Evolutionary conservation across 2,113 vertebrate species (phyloP).

Genomic region (Oxygymnocypris stewartii): DNA sequence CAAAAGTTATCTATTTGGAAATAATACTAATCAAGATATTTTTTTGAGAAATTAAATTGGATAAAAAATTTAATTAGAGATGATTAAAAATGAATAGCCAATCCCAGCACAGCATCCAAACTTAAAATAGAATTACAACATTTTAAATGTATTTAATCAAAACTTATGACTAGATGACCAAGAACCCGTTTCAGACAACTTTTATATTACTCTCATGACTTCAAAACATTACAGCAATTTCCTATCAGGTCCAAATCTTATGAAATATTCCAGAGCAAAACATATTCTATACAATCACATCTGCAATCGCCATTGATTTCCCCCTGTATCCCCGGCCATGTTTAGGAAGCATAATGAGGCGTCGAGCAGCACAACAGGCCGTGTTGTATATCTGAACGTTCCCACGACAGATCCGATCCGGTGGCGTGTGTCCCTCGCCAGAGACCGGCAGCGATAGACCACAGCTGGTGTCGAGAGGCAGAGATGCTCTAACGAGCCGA

Average conservation of each 20-base stretch:
- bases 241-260: neutral
- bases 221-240: neutral
- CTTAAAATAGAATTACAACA: too few relatives aligned
- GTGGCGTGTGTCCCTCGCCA: constrained; percentile 12
- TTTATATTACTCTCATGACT: neutral
- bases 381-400: neutral
- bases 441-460: constrained; percentile 53
- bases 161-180: too few relatives aligned
- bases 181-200: too few relatives aligned
- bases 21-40: too few relatives aligned
- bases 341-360: constrained; percentile 18
- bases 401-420: neutral
- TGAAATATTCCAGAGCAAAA: neutral
- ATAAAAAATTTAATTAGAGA: too few relatives aligned
- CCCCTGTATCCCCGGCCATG: neutral
- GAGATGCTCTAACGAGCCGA: constrained; percentile 79
- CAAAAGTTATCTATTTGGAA: too few relatives aligned
- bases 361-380: constrained; percentile 6
- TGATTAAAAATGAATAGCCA: too few relatives aligned
- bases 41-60: too few relatives aligned
- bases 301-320: neutral
- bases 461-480: constrained; percentile 73
- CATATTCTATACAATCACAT: neutral
- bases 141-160: too few relatives aligned
- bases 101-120: too few relatives aligned